A percentile compares a stretch with the other conserved stretches of the same genome.
These are phyloP conservation scores for Alligator sinensis DNA, from an alignment of 2,113 vertebrate genomes.

Conservation along the genomic window DNA sequence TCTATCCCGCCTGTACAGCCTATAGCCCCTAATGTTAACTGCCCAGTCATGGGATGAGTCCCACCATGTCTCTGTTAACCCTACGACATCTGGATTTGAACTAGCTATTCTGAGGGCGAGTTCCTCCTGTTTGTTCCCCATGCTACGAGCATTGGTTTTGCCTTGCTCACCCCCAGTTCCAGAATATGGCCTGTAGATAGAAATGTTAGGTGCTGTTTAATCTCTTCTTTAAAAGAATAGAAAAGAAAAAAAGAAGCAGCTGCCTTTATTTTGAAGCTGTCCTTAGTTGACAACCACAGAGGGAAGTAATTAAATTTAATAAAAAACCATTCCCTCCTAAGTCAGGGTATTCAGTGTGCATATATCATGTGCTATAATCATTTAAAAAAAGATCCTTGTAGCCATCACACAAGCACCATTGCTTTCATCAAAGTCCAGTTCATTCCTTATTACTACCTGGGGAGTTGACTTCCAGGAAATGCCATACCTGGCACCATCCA, in stretches of 20 bases:
- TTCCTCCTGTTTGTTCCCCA: too few species aligned
- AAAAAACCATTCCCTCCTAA: conserved; percentile 3
- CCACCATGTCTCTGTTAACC: too few species aligned
- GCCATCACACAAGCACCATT: not conserved
- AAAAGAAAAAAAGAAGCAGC: not conserved
- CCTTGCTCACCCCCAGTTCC: not conserved
- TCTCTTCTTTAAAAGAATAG: not conserved
- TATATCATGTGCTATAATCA: not conserved
- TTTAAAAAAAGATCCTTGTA: not conserved
- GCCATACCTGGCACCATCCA: not conserved
- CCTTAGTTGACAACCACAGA: not conserved
- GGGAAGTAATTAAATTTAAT: conserved; percentile 30
- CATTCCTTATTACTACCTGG: not conserved
- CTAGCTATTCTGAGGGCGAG: too few species aligned
- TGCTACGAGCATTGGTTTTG: too few species aligned
- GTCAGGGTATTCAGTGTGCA: not conserved
- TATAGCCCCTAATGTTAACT: too few species aligned
- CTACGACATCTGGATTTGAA: too few species aligned
- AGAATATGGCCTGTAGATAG: not conserved
- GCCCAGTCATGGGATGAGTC: too few species aligned
- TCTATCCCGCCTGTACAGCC: too few species aligned
- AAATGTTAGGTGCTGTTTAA: rapidly evolving
- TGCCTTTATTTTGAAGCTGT: conserved; percentile 8
- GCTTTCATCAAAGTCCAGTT: conserved; percentile 15
- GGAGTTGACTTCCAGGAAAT: conserved; percentile 46